A percentile compares a stretch with the other conserved stretches of the same genome.
phyloP scores from a whole-genome alignment of 1,140 invertebrate species.

The Danaus melanippus region DNA sequence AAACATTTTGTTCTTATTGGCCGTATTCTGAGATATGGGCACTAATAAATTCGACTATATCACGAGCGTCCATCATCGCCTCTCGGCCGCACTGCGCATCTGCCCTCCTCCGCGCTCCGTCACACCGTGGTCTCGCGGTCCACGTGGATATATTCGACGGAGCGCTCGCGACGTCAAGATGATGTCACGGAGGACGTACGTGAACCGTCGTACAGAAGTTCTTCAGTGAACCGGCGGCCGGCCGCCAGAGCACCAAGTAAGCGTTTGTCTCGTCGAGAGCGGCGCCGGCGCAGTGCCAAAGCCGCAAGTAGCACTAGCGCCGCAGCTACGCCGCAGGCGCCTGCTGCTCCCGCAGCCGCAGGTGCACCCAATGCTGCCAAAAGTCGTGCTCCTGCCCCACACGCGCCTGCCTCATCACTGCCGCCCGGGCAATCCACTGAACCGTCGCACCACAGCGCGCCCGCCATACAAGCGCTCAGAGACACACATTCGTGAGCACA shows the following conservation, averaged over 20 bases:
- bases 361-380: slow-evolving; percentile 54
- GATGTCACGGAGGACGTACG: slow-evolving; percentile 69
- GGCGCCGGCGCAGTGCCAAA: slow-evolving; percentile 58
- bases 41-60: slow-evolving; percentile 19
- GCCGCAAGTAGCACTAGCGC: slow-evolving; percentile 34
- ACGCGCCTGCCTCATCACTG: slow-evolving; percentile 46
- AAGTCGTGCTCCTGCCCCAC: slow-evolving; percentile 40
- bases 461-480: slow-evolving; percentile 52
- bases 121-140: slow-evolving; percentile 91
- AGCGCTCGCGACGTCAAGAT: slow-evolving; percentile 88
- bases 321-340: slow-evolving; percentile 67
- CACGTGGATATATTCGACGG: slow-evolving; percentile 91
- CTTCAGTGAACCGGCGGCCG: slow-evolving; percentile 72
- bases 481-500: slow-evolving; percentile 39
- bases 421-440: slow-evolving; percentile 50
- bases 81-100: slow-evolving; percentile 84
- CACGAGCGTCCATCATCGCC: slow-evolving; percentile 15
- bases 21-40: slow-evolving; percentile 5
- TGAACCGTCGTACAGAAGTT: slow-evolving; percentile 74
- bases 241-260: slow-evolving; percentile 72
- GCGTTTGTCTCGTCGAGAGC: slow-evolving; percentile 48
- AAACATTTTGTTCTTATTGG: slow-evolving; percentile 4
- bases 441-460: slow-evolving; percentile 47
- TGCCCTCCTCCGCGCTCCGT: slow-evolving; percentile 70
- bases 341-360: slow-evolving; percentile 52